Evolutionary conservation across 2,113 vertebrate genomes (phyloP).

Genomic region (Piprites chloris): DNA sequence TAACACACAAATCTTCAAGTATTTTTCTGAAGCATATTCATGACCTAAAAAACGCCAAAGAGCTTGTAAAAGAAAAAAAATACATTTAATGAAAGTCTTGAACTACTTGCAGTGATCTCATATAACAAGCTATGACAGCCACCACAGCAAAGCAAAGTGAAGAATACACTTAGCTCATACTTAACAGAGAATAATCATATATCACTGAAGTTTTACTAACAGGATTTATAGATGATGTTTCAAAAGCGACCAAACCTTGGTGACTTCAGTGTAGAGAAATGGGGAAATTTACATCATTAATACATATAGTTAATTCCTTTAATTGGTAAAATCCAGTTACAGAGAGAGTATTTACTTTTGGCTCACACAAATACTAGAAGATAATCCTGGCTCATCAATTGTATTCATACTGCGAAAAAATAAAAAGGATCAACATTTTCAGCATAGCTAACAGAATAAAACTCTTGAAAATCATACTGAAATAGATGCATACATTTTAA

Average conservation of each 20-base stretch:
- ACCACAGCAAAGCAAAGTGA: background rate
- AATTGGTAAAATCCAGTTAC: background rate
- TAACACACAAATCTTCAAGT: background rate
- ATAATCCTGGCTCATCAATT: background rate
- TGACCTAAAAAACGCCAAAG: background rate
- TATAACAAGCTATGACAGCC: background rate
- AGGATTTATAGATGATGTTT: background rate
- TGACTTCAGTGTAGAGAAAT: background rate
- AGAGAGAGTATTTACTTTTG: background rate
- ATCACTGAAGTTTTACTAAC: background rate
- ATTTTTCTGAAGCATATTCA: background rate
- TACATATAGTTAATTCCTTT: background rate
- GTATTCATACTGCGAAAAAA: background rate
- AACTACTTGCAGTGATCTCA: background rate
- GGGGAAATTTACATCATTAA: background rate
- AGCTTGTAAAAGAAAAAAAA: background rate
- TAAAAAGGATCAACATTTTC: background rate
- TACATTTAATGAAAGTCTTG: background rate
- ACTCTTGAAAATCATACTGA: background rate
- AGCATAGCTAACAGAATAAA: background rate
- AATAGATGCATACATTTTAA: background rate
- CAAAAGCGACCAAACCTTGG: background rate
- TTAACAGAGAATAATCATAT: background rate
- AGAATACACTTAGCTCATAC: background rate
- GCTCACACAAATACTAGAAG: background rate